Percentiles rank a stretch among this genome's conserved stretches.
Evolutionary conservation across 1,140 invertebrate genomes (phyloP).

Genomic region (Conus ventricosus): DNA sequence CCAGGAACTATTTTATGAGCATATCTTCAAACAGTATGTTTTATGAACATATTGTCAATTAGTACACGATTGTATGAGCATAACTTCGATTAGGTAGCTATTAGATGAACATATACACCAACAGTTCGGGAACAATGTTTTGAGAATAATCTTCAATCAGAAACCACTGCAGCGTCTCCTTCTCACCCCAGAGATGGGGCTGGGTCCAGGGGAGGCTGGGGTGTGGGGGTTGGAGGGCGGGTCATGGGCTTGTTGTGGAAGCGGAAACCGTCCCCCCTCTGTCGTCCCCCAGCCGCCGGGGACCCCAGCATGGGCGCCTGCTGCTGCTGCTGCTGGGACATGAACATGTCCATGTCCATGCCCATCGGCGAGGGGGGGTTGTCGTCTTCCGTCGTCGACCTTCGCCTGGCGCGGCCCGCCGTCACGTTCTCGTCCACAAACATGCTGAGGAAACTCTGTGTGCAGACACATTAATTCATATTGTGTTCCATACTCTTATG

Average conservation of each 20-base stretch:
- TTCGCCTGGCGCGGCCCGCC: constrained; percentile 83
- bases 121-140: too few species aligned
- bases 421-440: constrained; percentile 89
- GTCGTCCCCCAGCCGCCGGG: constrained; percentile 29
- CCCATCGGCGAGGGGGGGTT: constrained; percentile 93
- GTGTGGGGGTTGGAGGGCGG: constrained; percentile 91
- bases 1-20: too few species aligned
- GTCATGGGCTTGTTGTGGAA: constrained; percentile 85
- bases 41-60: too few species aligned
- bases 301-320: constrained; percentile 35
- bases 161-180: neutral
- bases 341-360: constrained; percentile 77
- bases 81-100: too few species aligned
- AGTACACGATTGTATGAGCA: too few species aligned
- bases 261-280: constrained; percentile 76
- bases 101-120: too few species aligned
- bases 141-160: too few species aligned
- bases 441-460: constrained; percentile 90
- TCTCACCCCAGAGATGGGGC: constrained; percentile 73
- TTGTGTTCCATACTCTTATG: neutral
- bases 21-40: too few species aligned
- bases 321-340: constrained; percentile 70
- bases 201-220: constrained; percentile 86
- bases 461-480: neutral
- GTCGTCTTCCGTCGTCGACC: constrained; percentile 94